Conservation (phyloP, 2,113 vertebrate species). For the Ceyx margarethae region DNA sequence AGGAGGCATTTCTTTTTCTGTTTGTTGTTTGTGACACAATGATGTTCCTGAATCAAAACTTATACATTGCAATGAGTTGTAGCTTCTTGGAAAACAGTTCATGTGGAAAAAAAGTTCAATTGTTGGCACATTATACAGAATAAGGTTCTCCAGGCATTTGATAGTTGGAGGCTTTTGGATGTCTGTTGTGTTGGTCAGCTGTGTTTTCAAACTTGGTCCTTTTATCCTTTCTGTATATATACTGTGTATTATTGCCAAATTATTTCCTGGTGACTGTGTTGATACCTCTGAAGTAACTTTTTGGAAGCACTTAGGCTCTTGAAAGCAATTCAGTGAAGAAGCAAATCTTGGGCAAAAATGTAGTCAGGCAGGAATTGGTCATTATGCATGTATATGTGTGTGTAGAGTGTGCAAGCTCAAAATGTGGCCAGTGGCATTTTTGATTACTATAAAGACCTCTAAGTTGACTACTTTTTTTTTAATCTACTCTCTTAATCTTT, state of each 20-base stretch:
- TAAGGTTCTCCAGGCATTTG: neutral
- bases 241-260: neutral
- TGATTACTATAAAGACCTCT: neutral
- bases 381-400: neutral
- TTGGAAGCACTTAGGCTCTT: neutral
- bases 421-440: neutral
- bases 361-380: neutral
- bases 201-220: neutral
- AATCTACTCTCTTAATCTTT: neutral
- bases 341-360: neutral
- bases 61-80: neutral
- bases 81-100: neutral
- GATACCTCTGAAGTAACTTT: neutral
- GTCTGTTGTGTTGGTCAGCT: neutral
- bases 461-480: neutral
- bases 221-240: neutral
- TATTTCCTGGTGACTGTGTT: neutral
- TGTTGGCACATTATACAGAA: neutral
- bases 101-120: neutral
- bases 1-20: neutral
- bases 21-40: neutral
- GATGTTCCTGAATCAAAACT: neutral
- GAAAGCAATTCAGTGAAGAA: neutral
- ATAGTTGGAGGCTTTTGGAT: neutral
- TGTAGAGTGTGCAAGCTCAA: neutral